Evolutionary conservation across 2,888 invertebrate species (phyloP).

Genomic region (Erynnis tages): DNA sequence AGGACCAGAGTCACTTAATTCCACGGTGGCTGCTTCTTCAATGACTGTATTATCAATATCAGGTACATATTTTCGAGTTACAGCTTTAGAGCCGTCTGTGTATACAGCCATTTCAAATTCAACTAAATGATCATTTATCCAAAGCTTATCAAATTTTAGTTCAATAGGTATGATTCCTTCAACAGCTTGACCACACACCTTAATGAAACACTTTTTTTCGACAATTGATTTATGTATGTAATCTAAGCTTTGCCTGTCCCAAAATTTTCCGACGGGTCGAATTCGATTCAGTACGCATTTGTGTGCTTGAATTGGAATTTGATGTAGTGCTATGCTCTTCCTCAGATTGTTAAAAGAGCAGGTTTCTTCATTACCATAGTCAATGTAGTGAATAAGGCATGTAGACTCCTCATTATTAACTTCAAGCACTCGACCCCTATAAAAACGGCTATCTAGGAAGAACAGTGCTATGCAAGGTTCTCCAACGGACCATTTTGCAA

Average conservation of each 20-base stretch:
- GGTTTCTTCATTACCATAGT: conserved; percentile 90
- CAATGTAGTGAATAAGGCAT: conserved; percentile 86
- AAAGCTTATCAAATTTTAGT: conserved; percentile 59
- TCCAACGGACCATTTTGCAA: conserved; percentile 81
- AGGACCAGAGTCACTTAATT: conserved; percentile 50
- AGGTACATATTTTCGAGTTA: conserved; percentile 49
- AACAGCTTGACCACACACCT: conserved; percentile 56
- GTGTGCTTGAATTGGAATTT: conserved; percentile 85
- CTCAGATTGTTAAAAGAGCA: conserved; percentile 81
- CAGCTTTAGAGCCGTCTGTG: conserved; percentile 55
- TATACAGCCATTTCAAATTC: conserved; percentile 67
- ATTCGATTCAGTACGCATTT: conserved; percentile 79
- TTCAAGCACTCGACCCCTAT: conserved; percentile 84
- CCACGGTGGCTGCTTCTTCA: conserved; percentile 31
- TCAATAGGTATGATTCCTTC: conserved; percentile 57
- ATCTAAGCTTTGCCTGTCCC: conserved; percentile 81
- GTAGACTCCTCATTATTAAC: conserved; percentile 56
- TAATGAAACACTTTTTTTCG: conserved; percentile 78
- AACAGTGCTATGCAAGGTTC: conserved; percentile 87
- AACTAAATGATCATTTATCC: conserved; percentile 73
- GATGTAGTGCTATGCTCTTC: conserved; percentile 82
- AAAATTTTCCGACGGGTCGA: conserved; percentile 55
- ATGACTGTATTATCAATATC: conserved; percentile 19
- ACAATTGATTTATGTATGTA: conserved; percentile 82
- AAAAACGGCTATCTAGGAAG: conserved; percentile 84